Conservation (phyloP, 1,140 invertebrate genomes). For the Homarus americanus region DNA sequence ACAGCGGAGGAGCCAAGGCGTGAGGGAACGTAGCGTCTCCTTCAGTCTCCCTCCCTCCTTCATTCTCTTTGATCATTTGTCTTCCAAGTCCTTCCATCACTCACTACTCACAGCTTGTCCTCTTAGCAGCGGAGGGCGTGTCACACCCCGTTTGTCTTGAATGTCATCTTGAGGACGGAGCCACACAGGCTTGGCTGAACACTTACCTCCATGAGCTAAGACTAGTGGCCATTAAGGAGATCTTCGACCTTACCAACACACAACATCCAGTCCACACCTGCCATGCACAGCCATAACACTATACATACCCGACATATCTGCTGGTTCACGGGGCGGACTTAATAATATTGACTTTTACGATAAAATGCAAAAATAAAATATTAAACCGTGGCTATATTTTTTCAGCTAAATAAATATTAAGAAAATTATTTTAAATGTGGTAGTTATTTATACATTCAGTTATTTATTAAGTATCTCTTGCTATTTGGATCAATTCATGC, state of each 20-base stretch:
- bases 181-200: background rate
- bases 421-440: too few species aligned
- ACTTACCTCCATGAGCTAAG: background rate
- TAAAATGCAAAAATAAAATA: too few species aligned
- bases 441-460: too few species aligned
- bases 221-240: background rate
- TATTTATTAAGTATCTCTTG: too few species aligned
- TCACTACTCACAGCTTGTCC: background rate
- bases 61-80: background rate
- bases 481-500: too few species aligned
- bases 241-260: background rate
- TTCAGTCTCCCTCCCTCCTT: background rate
- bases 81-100: constrained; percentile 1
- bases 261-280: background rate
- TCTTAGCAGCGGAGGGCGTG: background rate
- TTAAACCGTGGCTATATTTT: too few species aligned
- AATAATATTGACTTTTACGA: too few species aligned
- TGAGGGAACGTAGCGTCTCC: background rate
- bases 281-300: background rate
- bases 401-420: too few species aligned
- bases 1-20: background rate
- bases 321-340: background rate
- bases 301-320: background rate
- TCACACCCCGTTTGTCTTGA: background rate
- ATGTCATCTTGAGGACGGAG: background rate